These are phyloP conservation scores for Lytechinus pictus DNA, from an alignment of 35 echinoderm and acorn worm genomes.

Conservation along the genomic window DNA sequence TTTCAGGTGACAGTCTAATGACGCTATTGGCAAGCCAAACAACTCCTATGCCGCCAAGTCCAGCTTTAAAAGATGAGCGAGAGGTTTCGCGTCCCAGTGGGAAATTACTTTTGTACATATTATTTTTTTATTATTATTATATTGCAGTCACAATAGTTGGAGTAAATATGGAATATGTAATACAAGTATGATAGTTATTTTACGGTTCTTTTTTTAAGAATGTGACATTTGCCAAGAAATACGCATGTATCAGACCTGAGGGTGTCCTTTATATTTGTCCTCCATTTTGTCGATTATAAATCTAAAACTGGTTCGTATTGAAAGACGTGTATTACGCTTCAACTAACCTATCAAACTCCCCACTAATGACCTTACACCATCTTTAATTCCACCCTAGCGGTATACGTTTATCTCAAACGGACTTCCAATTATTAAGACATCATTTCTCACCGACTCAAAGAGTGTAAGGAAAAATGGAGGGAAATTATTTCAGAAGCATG, in stretches of 20 bases:
- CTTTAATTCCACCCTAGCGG: neutral
- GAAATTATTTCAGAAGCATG: slow-evolving; percentile 13
- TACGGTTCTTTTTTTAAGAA: neutral
- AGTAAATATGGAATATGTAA: neutral
- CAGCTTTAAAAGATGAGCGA: too few relatives aligned
- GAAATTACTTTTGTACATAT: too few relatives aligned
- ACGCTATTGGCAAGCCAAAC: too few relatives aligned
- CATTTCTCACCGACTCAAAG: slow-evolving; percentile 2
- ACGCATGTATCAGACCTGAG: neutral
- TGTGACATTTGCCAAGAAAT: neutral
- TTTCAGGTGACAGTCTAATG: too few relatives aligned
- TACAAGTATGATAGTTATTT: neutral
- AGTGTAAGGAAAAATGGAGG: neutral
- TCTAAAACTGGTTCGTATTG: neutral
- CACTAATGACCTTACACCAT: neutral
- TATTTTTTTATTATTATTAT: too few relatives aligned
- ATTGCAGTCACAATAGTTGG: too few relatives aligned
- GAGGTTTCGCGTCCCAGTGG: too few relatives aligned
- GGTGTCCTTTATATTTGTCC: neutral
- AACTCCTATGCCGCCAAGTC: too few relatives aligned
- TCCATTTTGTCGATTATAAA: neutral
- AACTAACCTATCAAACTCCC: neutral
- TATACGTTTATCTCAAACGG: neutral
- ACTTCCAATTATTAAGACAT: neutral
- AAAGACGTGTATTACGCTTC: neutral